These are phyloP conservation scores for Lampris incognitus DNA, from an alignment of 2,113 vertebrate genomes.

Conservation along the genomic window DNA sequence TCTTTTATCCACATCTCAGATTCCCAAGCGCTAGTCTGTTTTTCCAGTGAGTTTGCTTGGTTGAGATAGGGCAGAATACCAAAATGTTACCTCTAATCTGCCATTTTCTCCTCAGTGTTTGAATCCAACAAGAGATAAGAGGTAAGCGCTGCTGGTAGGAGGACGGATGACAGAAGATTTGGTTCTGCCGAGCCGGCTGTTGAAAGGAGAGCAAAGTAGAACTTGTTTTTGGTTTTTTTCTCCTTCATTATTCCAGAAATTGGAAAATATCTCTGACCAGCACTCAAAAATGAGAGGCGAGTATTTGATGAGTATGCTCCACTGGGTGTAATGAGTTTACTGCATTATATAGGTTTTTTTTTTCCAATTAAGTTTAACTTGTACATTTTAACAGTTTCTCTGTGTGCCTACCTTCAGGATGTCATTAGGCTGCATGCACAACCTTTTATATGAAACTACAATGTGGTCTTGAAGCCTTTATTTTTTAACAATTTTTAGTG, in stretches of 20 bases:
- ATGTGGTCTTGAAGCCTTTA: background rate
- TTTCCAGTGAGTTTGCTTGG: background rate
- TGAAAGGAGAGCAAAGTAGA: background rate
- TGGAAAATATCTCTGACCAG: too few species aligned
- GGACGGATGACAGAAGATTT: slow-evolving; percentile 12
- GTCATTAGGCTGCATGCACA: background rate
- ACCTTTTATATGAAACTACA: background rate
- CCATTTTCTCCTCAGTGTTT: slow-evolving; percentile 79
- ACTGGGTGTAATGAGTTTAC: background rate
- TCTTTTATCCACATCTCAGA: background rate
- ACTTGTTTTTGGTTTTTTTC: background rate
- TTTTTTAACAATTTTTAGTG: too few species aligned
- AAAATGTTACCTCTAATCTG: background rate
- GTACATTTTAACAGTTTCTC: background rate
- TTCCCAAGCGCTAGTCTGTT: too few species aligned
- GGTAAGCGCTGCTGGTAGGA: background rate
- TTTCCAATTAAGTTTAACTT: background rate
- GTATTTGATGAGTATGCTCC: background rate
- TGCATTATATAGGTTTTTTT: background rate
- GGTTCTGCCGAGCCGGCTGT: background rate
- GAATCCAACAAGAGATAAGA: slow-evolving; percentile 65
- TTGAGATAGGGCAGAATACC: background rate
- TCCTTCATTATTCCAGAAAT: too few species aligned
- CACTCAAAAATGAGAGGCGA: too few species aligned
- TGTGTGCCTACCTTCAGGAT: background rate